Evolutionary conservation across 2,797 vertebrate species (phyloP).

Genomic region (Coregonus suidteri): DNA sequence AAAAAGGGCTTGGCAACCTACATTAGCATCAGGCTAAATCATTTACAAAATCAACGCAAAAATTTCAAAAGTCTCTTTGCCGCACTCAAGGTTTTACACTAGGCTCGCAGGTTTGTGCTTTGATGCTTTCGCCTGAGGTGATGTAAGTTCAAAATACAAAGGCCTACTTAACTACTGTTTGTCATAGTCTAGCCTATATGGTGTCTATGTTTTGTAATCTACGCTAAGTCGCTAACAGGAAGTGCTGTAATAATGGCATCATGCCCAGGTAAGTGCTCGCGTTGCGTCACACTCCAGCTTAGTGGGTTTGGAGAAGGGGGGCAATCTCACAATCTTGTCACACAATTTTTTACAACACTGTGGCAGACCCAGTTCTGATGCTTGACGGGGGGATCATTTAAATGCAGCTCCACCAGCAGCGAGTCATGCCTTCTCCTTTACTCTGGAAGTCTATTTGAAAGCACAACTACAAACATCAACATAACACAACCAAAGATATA

Average conservation of each 20-base stretch:
- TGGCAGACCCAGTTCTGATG: background rate
- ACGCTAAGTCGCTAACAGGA: background rate
- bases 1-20: background rate
- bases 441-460: conserved; percentile 12
- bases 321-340: too few species aligned
- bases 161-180: background rate
- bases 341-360: too few species aligned
- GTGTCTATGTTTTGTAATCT: background rate
- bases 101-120: conserved; percentile 13
- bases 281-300: background rate
- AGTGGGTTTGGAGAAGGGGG: background rate
- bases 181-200: background rate
- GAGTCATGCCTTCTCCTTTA: background rate
- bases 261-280: background rate
- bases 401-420: background rate
- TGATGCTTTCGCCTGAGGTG: conserved; percentile 3
- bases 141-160: background rate
- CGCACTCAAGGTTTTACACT: background rate
- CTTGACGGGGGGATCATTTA: background rate
- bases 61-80: background rate
- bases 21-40: background rate
- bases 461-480: conserved; percentile 11
- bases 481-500: conserved; percentile 4
- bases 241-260: conserved; percentile 2
- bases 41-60: background rate